These are phyloP conservation scores for Fabriciana adippe DNA, from an alignment of 2,888 invertebrate species.

Conservation along the genomic window DNA sequence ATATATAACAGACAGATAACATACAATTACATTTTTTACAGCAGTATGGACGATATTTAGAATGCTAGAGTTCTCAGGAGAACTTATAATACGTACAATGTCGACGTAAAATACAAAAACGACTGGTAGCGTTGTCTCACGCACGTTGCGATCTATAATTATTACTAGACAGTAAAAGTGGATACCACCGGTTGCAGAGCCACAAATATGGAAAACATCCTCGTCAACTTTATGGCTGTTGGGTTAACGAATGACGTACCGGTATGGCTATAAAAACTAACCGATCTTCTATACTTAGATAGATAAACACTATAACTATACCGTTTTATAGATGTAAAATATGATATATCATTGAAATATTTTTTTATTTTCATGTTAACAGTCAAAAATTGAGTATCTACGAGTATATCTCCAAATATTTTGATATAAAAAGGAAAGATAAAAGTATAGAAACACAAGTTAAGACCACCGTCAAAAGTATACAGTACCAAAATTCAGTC, in stretches of 20 bases:
- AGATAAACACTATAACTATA: background rate
- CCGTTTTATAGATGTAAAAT: background rate
- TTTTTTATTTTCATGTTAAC: too few relatives aligned
- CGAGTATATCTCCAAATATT: too few relatives aligned
- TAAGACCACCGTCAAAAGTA: too few relatives aligned
- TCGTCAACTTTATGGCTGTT: constrained; percentile 49
- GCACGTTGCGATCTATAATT: constrained; percentile 36
- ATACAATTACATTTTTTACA: constrained; percentile 4
- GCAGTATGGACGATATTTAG: background rate
- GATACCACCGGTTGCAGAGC: constrained; percentile 36
- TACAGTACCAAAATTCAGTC: too few relatives aligned
- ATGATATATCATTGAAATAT: background rate
- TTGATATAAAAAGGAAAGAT: too few relatives aligned
- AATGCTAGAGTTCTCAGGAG: constrained; percentile 14
- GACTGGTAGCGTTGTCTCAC: constrained; percentile 30
- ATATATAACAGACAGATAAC: constrained; percentile 6
- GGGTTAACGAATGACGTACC: constrained; percentile 52
- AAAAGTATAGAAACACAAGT: too few relatives aligned
- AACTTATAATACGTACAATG: constrained; percentile 16
- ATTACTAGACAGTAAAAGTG: constrained; percentile 37
- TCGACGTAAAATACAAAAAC: constrained; percentile 24
- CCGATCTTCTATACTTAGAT: constrained; percentile 60
- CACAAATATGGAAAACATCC: constrained; percentile 53
- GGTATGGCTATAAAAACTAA: constrained; percentile 66
- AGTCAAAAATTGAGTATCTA: too few relatives aligned